Evolutionary conservation across 2,888 invertebrate genomes (phyloP).

Genomic region (Agrochola circellaris): DNA sequence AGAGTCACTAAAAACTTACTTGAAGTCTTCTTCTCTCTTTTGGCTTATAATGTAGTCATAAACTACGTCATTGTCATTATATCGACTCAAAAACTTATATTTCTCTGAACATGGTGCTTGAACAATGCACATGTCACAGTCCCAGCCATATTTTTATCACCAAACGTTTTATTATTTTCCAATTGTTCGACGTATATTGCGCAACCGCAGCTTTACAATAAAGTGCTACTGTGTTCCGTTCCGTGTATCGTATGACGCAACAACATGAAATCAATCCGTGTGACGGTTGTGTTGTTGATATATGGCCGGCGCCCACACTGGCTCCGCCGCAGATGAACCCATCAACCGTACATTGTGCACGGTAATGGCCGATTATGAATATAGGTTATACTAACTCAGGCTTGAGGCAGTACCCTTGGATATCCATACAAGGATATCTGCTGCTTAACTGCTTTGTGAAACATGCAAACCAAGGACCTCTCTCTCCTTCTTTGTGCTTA

Average conservation of each 20-base stretch:
- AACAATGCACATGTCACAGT: conserved; percentile 13
- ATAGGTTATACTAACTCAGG: conserved; percentile 71
- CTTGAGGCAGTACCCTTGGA: conserved; percentile 39
- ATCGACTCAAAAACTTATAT: neutral
- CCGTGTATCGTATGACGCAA: conserved; percentile 70
- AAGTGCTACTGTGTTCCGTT: conserved; percentile 72
- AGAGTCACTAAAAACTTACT: neutral
- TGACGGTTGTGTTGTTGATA: conserved; percentile 69
- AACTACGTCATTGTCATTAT: neutral
- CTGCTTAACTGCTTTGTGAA: conserved; percentile 7
- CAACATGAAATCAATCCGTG: conserved; percentile 68
- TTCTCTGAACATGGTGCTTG: conserved; percentile 2
- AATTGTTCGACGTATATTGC: conserved; percentile 28
- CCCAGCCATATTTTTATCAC: conserved; percentile 23
- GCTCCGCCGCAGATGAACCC: conserved; percentile 63
- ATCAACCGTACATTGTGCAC: conserved; percentile 71
- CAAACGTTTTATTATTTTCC: conserved; percentile 42
- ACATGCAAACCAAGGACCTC: neutral
- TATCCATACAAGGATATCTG: conserved; percentile 21
- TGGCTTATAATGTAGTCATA: neutral
- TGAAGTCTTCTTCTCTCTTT: neutral
- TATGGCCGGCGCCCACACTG: conserved; percentile 81
- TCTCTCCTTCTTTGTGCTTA: neutral
- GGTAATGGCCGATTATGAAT: conserved; percentile 75
- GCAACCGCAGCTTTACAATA: conserved; percentile 51